Evolutionary conservation across 2,797 vertebrate species (phyloP).

Genomic region (Coranthus polyacanthus): DNA sequence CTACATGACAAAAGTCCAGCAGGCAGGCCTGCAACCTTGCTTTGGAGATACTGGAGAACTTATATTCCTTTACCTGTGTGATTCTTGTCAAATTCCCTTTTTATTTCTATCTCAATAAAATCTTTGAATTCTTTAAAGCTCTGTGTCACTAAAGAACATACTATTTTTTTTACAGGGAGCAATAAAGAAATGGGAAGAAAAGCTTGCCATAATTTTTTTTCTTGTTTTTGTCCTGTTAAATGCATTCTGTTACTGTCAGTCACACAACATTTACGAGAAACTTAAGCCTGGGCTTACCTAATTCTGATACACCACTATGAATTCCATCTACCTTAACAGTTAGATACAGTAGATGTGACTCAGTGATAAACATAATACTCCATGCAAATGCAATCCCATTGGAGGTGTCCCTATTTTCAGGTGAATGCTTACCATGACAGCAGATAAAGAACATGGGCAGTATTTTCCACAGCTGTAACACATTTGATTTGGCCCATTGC

Average conservation of each 20-base stretch:
- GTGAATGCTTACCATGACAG: conserved; percentile 61
- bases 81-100: conserved; percentile 44
- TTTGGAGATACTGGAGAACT: conserved; percentile 25
- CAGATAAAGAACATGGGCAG: conserved; percentile 34
- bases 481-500: conserved; percentile 40
- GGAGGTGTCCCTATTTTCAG: conserved; percentile 73
- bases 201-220: conserved; percentile 8
- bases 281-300: conserved; percentile 32
- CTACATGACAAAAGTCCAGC: conserved; percentile 51
- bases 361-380: conserved; percentile 61
- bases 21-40: not conserved
- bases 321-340: conserved; percentile 47
- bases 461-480: conserved; percentile 56
- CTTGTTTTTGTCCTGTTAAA: conserved; percentile 24
- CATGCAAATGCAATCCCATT: conserved; percentile 69
- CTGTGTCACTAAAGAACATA: conserved; percentile 6
- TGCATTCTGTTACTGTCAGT: conserved; percentile 26
- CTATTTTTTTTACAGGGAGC: not conserved
- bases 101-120: conserved; percentile 34
- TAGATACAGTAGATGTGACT: conserved; percentile 50
- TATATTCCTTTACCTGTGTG: conserved; percentile 12
- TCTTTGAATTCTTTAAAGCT: conserved; percentile 22
- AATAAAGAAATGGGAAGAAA: conserved; percentile 26
- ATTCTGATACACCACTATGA: conserved; percentile 38
- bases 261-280: conserved; percentile 36